A percentile compares a stretch with the other conserved stretches of the same genome.
phyloP scores from a whole-genome alignment of 64 coral and sea anemone genomes.

The Porites lutea region DNA sequence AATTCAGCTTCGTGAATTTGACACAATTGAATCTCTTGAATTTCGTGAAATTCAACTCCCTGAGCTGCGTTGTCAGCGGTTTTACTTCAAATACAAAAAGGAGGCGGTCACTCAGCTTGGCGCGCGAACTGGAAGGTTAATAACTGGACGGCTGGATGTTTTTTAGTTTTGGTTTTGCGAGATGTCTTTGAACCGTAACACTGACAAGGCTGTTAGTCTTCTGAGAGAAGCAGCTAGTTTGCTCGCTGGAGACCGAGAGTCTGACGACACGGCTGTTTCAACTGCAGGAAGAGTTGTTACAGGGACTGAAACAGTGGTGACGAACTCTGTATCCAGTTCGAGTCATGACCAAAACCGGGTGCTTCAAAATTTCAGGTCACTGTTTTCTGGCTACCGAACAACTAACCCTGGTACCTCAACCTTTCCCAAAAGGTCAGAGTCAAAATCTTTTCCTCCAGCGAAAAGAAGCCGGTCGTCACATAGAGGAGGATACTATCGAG shows the following conservation, averaged over 20 bases:
- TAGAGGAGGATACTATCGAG: constrained; percentile 4
- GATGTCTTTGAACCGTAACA: constrained; percentile 4
- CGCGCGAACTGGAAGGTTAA: neutral
- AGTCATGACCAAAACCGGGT: neutral
- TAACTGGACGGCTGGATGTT: no score
- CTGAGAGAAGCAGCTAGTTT: neutral
- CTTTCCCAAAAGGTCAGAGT: constrained; percentile 8
- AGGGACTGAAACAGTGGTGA: neutral
- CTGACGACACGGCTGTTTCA: neutral
- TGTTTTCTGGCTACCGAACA: constrained; percentile 22
- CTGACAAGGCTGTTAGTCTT: constrained; percentile 4
- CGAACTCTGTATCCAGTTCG: neutral
- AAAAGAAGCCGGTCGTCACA: constrained; percentile 24
- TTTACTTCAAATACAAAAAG: neutral
- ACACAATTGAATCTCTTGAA: neutral
- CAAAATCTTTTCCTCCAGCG: constrained; percentile 19
- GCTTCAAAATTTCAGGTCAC: constrained; percentile 34
- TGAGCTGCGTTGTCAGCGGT: neutral
- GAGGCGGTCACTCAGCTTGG: neutral
- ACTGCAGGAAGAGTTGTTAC: neutral
- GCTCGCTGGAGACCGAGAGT: neutral
- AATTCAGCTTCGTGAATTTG: no score
- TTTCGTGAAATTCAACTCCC: neutral
- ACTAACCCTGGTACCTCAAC: constrained; percentile 4
- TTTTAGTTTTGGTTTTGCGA: no score